phyloP scores from a whole-genome alignment of 2,888 invertebrate genomes.

The Noctua fimbriata region DNA sequence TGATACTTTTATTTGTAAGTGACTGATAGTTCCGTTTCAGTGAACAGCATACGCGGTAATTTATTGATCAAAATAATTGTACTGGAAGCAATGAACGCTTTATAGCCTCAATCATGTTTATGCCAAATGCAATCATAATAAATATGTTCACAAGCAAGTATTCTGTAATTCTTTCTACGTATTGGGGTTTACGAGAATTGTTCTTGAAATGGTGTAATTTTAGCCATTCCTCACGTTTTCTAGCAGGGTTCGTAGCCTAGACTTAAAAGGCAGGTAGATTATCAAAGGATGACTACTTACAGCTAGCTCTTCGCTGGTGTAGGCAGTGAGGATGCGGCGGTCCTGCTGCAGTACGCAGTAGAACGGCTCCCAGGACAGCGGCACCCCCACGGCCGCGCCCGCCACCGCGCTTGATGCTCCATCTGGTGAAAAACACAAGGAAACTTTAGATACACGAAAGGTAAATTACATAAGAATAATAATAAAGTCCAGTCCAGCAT shows the following conservation, averaged over 20 bases:
- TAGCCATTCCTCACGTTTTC: background rate
- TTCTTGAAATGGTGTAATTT: background rate
- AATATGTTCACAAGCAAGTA: constrained; percentile 32
- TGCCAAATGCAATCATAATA: constrained; percentile 50
- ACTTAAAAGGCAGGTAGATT: background rate
- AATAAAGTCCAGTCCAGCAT: background rate
- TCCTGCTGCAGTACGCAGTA: constrained; percentile 95
- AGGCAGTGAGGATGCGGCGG: constrained; percentile 93
- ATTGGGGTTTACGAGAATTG: constrained; percentile 12
- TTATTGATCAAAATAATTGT: constrained; percentile 38
- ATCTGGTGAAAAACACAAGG: constrained; percentile 82
- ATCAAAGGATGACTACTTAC: constrained; percentile 88
- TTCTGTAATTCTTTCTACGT: constrained; percentile 25
- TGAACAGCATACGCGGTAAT: constrained; percentile 9
- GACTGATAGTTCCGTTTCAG: constrained; percentile 35
- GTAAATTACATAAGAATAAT: background rate
- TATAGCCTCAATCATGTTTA: constrained; percentile 37
- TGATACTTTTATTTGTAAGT: background rate
- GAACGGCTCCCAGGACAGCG: constrained; percentile 94
- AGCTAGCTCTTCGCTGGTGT: constrained; percentile 94
- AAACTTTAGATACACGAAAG: background rate
- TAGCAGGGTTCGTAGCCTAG: background rate
- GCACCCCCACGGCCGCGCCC: constrained; percentile 89
- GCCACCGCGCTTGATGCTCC: constrained; percentile 86
- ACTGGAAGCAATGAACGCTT: constrained; percentile 42